Evolutionary conservation across 2,113 vertebrate genomes (phyloP).

Genomic region (Peucedramus taeniatus): DNA sequence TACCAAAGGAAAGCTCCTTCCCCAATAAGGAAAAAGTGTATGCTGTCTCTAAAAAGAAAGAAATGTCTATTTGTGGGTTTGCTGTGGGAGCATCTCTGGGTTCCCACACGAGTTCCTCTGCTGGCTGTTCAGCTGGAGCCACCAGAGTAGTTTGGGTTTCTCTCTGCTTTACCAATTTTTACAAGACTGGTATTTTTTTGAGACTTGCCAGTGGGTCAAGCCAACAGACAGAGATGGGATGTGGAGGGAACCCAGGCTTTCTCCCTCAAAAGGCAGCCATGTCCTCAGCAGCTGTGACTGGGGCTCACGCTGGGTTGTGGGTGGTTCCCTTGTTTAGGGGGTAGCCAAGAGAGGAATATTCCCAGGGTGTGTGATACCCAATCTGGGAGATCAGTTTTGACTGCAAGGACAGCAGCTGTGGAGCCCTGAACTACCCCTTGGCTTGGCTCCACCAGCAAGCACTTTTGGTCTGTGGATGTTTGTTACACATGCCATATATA

Average conservation of each 20-base stretch:
- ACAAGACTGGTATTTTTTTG: background rate
- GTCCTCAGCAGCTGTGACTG: rapidly evolving
- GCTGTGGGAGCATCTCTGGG: background rate
- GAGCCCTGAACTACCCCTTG: background rate
- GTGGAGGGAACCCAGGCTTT: background rate
- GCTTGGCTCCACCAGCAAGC: background rate
- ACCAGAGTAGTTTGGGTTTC: background rate
- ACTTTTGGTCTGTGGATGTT: background rate
- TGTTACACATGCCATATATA: background rate
- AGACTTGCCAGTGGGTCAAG: background rate
- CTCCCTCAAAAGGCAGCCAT: background rate
- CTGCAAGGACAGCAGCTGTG: rapidly evolving
- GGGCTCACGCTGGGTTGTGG: rapidly evolving
- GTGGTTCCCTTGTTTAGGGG: background rate
- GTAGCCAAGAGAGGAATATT: background rate
- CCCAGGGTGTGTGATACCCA: background rate
- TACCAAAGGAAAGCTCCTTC: background rate
- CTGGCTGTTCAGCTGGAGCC: background rate
- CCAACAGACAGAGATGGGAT: background rate
- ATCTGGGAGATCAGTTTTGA: background rate
- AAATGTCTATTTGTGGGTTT: background rate
- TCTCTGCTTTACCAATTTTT: background rate
- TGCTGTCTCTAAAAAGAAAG: background rate
- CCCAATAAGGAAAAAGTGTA: background rate
- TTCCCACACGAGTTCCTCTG: background rate